Base-by-base conservation (phyloP, 2,888 invertebrate species). In the Furcula furcula region DNA sequence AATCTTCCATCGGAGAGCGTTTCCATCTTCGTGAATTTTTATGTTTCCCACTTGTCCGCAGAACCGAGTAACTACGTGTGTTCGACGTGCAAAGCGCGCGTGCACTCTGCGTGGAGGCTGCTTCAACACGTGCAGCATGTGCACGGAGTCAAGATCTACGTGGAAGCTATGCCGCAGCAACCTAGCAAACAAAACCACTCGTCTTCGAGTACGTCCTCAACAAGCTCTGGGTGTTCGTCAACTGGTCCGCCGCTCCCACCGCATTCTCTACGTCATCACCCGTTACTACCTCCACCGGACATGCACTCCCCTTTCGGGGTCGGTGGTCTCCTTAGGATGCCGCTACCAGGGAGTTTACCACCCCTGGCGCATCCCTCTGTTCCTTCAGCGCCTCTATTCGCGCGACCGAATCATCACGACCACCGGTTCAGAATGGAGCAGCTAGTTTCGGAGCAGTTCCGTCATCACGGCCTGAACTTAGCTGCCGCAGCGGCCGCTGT, bases 41-140 rank as follows among this genome's bases (percentile, higher is more conserved):
- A 50, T 43, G 42, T 48, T 43, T 52, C 56, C 71, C 40, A 67
- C 45, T 84, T 85, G 83, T 72, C 64, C 69, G 45, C 94, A 97
- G 98, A 98, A 88, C 98, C 98, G 51, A 95, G 95, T 84, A 96
- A 95, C 90, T 95, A 97, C 80, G 94, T 97, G 53, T 98, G 98
- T 73, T 95, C 95, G 28, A 97, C 97, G 54, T 98, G 98, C 90
- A 97, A 97, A 70, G 94, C 95, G 47, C 93, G 95, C 30, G 93
- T 96, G 58, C 94, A 94, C 59, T 97, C 97, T n/a, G 98, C 98
- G 4, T 98, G 98, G 98, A 92, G 95, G 37, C 90, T 98, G 42
- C 92, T 98, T 22, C 98, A 98, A 75, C 98, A 98, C 78, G 98
- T 96, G 15, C 98, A 98, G 79, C 95, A 95, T 66, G 93, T 94